phyloP scores from a whole-genome alignment of 2,888 invertebrate species.

The Strigamia transsilvanica region DNA sequence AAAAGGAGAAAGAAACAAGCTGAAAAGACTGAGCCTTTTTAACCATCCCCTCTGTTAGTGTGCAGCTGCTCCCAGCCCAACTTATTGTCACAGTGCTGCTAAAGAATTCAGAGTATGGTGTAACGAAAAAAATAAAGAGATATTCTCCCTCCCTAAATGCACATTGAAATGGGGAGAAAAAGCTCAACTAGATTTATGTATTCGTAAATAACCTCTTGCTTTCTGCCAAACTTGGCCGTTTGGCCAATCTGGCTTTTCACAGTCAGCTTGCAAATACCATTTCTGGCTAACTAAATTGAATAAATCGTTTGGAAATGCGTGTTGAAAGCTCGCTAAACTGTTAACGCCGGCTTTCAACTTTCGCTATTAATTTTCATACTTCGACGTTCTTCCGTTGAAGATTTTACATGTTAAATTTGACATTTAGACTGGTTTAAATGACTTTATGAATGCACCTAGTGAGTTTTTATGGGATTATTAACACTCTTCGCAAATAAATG shows the following conservation, averaged over 20 bases:
- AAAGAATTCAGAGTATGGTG: conserved; percentile 42
- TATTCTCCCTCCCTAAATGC: conserved; percentile 42
- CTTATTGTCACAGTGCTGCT: conserved; percentile 40
- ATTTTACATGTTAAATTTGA: no score
- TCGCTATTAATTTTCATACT: no score
- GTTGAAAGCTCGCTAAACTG: background rate
- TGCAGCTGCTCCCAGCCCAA: conserved; percentile 28
- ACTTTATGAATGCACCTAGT: no score
- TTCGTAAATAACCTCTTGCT: conserved; percentile 35
- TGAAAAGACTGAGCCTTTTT: conserved; percentile 28
- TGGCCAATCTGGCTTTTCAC: background rate
- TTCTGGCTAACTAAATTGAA: background rate
- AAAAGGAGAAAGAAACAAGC: background rate
- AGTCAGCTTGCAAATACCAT: background rate
- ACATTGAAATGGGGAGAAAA: conserved; percentile 42
- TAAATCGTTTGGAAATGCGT: conserved; percentile 5
- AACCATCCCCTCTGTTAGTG: conserved; percentile 4
- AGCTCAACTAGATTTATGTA: conserved; percentile 36
- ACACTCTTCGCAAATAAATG: no score
- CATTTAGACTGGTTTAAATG: no score
- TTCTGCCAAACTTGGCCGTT: conserved; percentile 21
- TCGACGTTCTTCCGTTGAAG: no score
- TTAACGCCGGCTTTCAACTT: background rate
- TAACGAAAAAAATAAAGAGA: conserved; percentile 40
- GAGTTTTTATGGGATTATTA: no score